Base-by-base conservation (phyloP, 2,888 invertebrate species). In the Mycalesis mineus region DNA sequence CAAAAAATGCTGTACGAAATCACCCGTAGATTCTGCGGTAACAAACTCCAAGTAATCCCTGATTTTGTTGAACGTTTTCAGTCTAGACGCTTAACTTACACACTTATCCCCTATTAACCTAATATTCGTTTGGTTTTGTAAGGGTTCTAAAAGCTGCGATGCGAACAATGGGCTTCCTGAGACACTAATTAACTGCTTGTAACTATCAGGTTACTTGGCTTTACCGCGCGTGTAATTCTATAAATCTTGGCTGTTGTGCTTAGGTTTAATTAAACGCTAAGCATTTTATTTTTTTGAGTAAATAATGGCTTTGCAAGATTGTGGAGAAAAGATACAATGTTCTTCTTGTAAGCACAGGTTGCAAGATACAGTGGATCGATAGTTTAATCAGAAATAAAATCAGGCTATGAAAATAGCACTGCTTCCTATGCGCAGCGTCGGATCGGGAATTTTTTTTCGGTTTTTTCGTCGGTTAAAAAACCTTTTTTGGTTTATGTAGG, bases 61-160 rank as follows among this genome's bases (percentile, higher is more conserved):
- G 52, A 54, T 39, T 54, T 39, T 50, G 49, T 50, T 28, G 45
- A 58, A 55, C 17, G 53, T 39, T 53, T 39, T 31, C 49, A 22
- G 54, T 54, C 57, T 57, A 57, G 50, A 57, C 57, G 53, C 33
- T 54, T 50, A 42, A 51, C 50, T 51, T 15, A 36, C 54, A 37
- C 50, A 45, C 52, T 45, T 52, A 52, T 60, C 51, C 48, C 37
- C 15, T 22, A 36, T 51, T 51, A 44, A 52, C 52, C 52, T 22
- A 52, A 52, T 52, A 52, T 52, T 33, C 42, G 15, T 29, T 40
- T 17, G 11, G 29, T 47, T 31, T 57, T 60, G 47, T 57, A 57
- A 13, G 60, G 57, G 50, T 48, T 60, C 53, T 29, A 39, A 56
- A 54, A 40, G 51, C 42, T 56, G 50, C 57, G 31, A 42, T 33